Evolutionary conservation across 2,797 vertebrate species (phyloP), one percentile per base, ranked within the genome.

Genomic region (Columba guinea): DNA sequence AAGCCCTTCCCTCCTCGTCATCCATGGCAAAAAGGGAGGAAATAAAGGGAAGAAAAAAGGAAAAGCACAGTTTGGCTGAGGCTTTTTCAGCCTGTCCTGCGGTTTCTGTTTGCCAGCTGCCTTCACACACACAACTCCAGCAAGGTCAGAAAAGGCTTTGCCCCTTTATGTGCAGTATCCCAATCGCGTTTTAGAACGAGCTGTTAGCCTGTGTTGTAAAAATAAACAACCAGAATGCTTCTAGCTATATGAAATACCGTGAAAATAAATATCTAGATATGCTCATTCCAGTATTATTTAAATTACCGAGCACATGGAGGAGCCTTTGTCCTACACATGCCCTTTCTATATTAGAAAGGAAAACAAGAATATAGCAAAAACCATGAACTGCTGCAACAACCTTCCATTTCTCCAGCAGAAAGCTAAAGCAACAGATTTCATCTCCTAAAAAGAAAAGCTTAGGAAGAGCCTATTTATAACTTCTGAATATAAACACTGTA

Each of bases 1-100:
- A 95, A 96, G 96, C 82, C 79, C 95, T 96, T 95, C 94, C 93
- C 94, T 93, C 92, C 95, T 78, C 89, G 56, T 83, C 93, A 97
- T 79, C 91, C 94, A 48, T 82, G 52, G 89, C 78, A 96, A 97
- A 95, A 92, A 86, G n/a, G 26, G 4, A 5, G 27, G 21, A 16
- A 5, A 1, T 30, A 3, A 39, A 39, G 39, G 39, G 39, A 11
- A 10, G 14, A n/a, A 21, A 6, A 41, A 48, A 46, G 74, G 85
- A 90, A 93, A 93, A 76, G 28, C 82, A 77, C 71, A 70, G 81
- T 87, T 91, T 60, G 83, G 84, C 82, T 86, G 67, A 95, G 78
- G 80, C 73, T 97, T 85, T 94, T 77, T 56, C 64, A 81, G 64
- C 34, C 88, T 91, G 44, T 74, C 94, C 93, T 96, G 88, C 86